phyloP scores from a whole-genome alignment of 2,113 vertebrate species.

The Puntigrus tetrazona region DNA sequence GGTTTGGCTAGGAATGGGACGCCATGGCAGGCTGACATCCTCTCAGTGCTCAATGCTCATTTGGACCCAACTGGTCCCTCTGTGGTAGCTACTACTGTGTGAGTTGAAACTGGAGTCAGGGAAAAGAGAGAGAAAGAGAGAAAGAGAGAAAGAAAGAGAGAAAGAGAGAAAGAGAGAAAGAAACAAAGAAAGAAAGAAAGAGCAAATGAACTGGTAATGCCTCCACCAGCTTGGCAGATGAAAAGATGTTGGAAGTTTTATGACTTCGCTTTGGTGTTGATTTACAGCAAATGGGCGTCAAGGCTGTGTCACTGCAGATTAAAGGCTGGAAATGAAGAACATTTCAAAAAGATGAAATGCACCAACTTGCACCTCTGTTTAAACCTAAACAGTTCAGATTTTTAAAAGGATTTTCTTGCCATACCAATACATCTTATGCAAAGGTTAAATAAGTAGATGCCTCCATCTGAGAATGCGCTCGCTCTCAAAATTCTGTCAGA shows the following conservation, averaged over 20 bases:
- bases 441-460: neutral
- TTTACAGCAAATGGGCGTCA: constrained; percentile 34
- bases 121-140: neutral
- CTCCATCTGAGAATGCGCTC: neutral
- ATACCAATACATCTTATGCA: neutral
- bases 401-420: constrained; percentile 7
- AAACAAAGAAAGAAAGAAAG: neutral
- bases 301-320: constrained; percentile 25
- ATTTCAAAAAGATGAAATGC: constrained; percentile 5
- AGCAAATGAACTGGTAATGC: constrained; percentile 42
- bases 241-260: constrained; percentile 37
- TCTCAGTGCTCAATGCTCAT: constrained; percentile 46
- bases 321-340: constrained; percentile 12
- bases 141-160: neutral
- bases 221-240: constrained; percentile 31
- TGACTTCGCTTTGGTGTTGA: constrained; percentile 30
- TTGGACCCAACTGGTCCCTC: constrained; percentile 42
- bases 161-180: neutral
- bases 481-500: neutral
- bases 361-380: constrained; percentile 5
- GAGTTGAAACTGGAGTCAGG: constrained; percentile 42
- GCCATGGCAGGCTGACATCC: constrained; percentile 44
- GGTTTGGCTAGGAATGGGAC: constrained; percentile 49
- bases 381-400: constrained; percentile 25
- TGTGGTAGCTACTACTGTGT: constrained; percentile 49